phyloP scores from a whole-genome alignment of 23 tunicate species.

The Clavelina lepadiformis region DNA sequence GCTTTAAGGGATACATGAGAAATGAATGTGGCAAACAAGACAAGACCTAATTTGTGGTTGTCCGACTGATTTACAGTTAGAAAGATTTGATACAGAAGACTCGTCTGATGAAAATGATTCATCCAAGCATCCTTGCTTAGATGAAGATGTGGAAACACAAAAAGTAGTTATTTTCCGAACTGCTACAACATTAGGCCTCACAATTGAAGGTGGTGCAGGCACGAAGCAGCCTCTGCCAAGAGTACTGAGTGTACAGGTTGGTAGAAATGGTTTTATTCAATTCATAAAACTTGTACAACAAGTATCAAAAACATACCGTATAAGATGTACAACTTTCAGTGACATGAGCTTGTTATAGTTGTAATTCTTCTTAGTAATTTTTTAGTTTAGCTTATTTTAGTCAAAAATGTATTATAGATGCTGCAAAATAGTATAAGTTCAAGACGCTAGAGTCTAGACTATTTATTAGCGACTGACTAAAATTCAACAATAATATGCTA shows the following conservation, averaged over 20 bases:
- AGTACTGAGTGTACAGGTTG: slow-evolving; percentile 41
- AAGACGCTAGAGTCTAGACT: neutral
- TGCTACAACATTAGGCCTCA: slow-evolving; percentile 37
- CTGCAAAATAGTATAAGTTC: too few relatives aligned
- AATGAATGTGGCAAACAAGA: too few relatives aligned
- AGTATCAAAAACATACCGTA: too few relatives aligned
- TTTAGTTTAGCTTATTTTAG: too few relatives aligned
- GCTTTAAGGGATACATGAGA: too few relatives aligned
- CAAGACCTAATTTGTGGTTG: too few relatives aligned
- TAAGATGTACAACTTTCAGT: too few relatives aligned
- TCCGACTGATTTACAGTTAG: neutral
- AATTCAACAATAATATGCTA: neutral
- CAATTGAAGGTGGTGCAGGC: slow-evolving; percentile 72
- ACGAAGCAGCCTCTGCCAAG: slow-evolving; percentile 75
- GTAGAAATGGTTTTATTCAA: too few relatives aligned
- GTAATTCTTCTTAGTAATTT: too few relatives aligned
- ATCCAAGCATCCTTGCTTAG: slow-evolving; percentile 1
- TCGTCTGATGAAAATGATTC: slow-evolving; percentile 16
- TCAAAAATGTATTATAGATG: too few relatives aligned
- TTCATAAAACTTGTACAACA: too few relatives aligned
- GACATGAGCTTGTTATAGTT: too few relatives aligned
- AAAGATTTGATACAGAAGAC: neutral
- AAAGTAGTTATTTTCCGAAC: slow-evolving; percentile 51
- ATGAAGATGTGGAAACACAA: slow-evolving; percentile 50
- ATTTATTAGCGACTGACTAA: neutral